Conservation (phyloP, 2,797 vertebrate species). For the Percopsis omiscomaycus region DNA sequence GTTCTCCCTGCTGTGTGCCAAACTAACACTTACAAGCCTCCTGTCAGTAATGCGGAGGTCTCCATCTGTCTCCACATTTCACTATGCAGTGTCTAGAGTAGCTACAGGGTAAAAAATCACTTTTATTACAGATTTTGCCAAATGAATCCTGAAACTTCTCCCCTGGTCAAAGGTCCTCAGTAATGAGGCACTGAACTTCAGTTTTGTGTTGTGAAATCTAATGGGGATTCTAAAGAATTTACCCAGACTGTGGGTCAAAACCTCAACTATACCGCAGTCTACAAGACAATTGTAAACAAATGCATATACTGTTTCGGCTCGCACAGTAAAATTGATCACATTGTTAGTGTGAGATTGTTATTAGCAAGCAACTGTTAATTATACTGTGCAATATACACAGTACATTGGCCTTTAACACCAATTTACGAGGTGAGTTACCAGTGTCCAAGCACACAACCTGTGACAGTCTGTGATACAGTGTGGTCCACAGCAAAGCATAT, state of each 20-base stretch:
- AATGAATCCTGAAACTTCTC: conserved; percentile 3
- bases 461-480: conserved; percentile 36
- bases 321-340: too few species aligned
- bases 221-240: not conserved
- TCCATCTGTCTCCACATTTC: conserved; percentile 65
- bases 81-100: conserved; percentile 20
- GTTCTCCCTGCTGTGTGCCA: conserved; percentile 36
- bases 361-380: too few species aligned
- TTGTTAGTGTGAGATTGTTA: too few species aligned
- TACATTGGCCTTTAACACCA: not conserved
- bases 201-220: conserved; percentile 1
- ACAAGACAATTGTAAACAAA: not conserved
- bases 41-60: conserved; percentile 52
- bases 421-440: conserved; percentile 2
- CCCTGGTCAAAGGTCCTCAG: not conserved
- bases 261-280: not conserved
- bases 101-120: conserved; percentile 22
- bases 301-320: too few species aligned
- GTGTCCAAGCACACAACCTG: conserved; percentile 16
- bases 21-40: conserved; percentile 63
- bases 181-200: not conserved
- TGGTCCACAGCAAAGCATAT: conserved; percentile 37
- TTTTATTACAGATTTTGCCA: conserved; percentile 15
- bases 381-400: too few species aligned
- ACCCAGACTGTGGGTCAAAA: not conserved